Conservation (phyloP, 1,140 invertebrate genomes). For the Zaprionus camerounensis region DNA sequence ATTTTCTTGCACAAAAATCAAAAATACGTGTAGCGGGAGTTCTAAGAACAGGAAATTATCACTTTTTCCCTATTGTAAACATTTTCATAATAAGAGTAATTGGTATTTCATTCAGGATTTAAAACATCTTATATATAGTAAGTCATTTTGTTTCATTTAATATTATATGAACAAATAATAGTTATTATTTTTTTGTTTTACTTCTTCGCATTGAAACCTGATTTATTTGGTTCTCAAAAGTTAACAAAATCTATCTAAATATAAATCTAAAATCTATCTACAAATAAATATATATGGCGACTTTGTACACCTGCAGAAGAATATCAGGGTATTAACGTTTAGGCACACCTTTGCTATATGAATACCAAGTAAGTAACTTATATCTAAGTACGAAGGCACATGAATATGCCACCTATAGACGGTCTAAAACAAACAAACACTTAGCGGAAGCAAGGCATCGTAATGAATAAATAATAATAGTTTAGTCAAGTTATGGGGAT, state of each 20-base stretch:
- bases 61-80: not conserved
- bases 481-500: not conserved
- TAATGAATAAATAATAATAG: conserved; percentile 6
- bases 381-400: not conserved
- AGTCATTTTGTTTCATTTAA: no score
- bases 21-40: no score
- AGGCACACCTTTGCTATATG: not conserved
- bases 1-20: not conserved
- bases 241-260: no score
- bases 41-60: no score
- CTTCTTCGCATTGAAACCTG: no score
- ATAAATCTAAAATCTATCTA: no score
- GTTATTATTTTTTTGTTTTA: not conserved
- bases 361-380: not conserved
- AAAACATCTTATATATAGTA: no score
- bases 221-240: no score
- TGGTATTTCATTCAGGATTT: no score
- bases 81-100: not conserved
- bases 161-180: no score
- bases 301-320: not conserved
- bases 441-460: not conserved
- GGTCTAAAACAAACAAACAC: conserved; percentile 5
- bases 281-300: not conserved
- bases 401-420: conserved; percentile 63
- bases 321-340: not conserved